A percentile compares a stretch with the other conserved stretches of the same genome.
Evolutionary conservation across 2,888 invertebrate genomes (phyloP).

Genomic region (Heteromyza rotundicornis): DNA sequence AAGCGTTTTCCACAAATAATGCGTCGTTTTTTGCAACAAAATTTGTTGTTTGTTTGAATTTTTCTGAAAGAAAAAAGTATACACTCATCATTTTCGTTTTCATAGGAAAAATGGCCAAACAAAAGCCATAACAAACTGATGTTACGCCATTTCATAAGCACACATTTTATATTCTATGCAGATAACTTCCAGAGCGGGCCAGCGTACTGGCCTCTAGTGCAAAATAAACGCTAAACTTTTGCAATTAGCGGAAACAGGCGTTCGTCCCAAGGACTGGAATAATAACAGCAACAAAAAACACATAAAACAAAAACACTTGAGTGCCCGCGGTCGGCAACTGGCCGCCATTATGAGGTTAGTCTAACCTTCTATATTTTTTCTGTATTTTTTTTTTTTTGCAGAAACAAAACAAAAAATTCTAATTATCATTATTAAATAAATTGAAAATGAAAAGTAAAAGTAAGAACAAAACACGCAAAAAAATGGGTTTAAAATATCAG

Average conservation of each 20-base stretch:
- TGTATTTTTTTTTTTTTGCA: neutral
- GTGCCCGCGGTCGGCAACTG: neutral
- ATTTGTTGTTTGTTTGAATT: no score
- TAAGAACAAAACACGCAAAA: neutral
- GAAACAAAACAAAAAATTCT: neutral
- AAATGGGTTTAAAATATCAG: no score
- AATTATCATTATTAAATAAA: slow-evolving; percentile 6
- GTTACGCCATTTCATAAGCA: slow-evolving; percentile 5
- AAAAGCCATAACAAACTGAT: slow-evolving; percentile 1
- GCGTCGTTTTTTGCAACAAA: no score
- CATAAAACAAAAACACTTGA: neutral
- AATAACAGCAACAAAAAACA: neutral
- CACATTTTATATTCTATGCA: neutral
- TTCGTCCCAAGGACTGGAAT: neutral
- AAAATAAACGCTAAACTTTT: slow-evolving; percentile 41
- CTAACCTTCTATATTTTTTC: neutral
- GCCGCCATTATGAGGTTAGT: neutral
- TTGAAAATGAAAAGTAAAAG: neutral
- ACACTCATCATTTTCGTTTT: no score
- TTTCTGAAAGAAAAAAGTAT: no score
- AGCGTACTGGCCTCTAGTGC: neutral
- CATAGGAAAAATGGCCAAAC: neutral
- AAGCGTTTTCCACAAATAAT: no score
- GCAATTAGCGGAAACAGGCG: slow-evolving; percentile 52
- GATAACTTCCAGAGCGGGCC: no score